Percentiles rank a stretch among this genome's conserved stretches.
phyloP scores from a whole-genome alignment of 2,888 invertebrate species.

The Deroplatys truncata region DNA sequence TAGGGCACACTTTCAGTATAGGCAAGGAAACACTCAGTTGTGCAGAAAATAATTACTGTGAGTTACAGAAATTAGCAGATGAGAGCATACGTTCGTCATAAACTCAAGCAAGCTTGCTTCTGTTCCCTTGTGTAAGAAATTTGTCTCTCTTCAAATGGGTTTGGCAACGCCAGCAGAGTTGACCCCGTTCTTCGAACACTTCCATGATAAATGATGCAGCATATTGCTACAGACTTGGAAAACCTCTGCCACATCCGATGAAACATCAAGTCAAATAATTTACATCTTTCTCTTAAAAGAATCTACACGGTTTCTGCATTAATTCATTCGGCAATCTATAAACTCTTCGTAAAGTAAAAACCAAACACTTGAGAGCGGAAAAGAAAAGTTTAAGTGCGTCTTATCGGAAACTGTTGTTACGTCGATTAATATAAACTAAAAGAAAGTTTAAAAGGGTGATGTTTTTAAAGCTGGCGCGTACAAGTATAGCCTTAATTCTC shows the following conservation, averaged over 20 bases:
- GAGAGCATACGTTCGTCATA: too few species aligned
- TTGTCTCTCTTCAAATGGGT: not conserved
- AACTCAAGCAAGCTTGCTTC: too few species aligned
- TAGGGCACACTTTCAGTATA: too few species aligned
- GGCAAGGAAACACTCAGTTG: too few species aligned
- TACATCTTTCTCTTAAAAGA: not conserved
- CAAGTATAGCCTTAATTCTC: not conserved
- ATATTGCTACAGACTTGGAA: not conserved
- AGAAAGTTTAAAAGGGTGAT: not conserved
- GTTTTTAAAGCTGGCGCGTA: slow-evolving; percentile 2
- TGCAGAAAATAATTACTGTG: too few species aligned
- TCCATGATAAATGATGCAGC: not conserved
- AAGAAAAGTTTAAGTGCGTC: not conserved
- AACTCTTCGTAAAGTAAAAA: not conserved
- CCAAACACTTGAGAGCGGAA: not conserved
- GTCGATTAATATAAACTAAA: slow-evolving; percentile 12
- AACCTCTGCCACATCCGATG: slow-evolving; percentile 7
- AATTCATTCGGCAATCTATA: not conserved
- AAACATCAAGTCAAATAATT: not conserved
- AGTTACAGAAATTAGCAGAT: too few species aligned
- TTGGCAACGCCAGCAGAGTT: not conserved
- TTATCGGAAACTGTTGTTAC: not conserved
- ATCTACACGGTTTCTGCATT: not conserved
- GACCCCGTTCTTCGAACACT: not conserved
- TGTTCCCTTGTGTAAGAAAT: too few species aligned